Base-by-base conservation (phyloP, 2,888 invertebrate genomes). In the Lasioglossum leucozonium region DNA sequence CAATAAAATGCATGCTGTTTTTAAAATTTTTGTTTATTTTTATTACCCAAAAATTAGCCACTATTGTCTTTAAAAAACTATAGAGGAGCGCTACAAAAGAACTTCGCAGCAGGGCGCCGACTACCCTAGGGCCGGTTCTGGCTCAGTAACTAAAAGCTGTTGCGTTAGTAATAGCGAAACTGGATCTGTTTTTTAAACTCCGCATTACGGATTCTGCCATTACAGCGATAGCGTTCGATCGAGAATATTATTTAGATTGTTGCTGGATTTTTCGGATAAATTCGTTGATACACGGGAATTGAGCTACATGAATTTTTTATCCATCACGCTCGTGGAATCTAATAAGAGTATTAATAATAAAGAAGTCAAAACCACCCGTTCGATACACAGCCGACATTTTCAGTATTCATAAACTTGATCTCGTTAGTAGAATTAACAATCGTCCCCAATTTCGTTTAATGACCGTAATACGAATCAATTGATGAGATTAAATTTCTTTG, bases 171-270 rank as follows among this genome's bases (percentile, higher is more conserved):
- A 58, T 34, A 55, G 79, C 55, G 67, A 79, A 67, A 67, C 42
- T 18, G 26, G 26, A 58, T 74, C 69, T 40, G 42, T 74, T 74
- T 74, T 73, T 82, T 58, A 55, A 72, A 42, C 37, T 18, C 51
- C 30, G 8, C 55, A 34, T 55, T 58, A n/a, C n/a, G 16, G 26
- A 22, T 10, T 26, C 18, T 34, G 16, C 37, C 55, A 40, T 71
- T 37, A 40, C 18, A 26, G 42, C 22, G 26, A n/a, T 42, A 34
- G 5, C 6, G 37, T 10, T 69, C 37, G 67, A 67, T 67, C 34
- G 67, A 2, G 37, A 37, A 11, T 37, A 37, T 4, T 37, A 34
- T 67, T 11, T 11, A 22, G 37, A 0, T 4, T 34, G 34, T 67
- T 67, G 30, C 37, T 10, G 18, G 37, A 67, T 67, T 40, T 40